Conservation (phyloP, 2,113 vertebrate species). For the Hydrolagus affinis region DNA sequence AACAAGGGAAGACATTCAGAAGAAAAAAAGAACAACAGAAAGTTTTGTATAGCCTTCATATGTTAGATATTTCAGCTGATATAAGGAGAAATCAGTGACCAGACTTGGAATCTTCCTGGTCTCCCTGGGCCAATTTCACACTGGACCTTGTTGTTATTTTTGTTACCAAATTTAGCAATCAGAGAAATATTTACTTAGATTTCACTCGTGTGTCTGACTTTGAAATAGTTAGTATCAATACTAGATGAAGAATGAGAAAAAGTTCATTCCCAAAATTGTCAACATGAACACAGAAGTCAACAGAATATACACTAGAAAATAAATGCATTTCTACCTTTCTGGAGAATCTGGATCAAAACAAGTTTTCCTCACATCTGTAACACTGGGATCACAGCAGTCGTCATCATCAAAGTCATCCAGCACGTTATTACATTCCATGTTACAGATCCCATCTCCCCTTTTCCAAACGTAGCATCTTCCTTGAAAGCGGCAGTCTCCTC, state of each 20-base stretch:
- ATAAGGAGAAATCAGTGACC: no score
- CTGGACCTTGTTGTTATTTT: no score
- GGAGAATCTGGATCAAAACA: constrained; percentile 91
- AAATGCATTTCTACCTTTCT: constrained; percentile 63
- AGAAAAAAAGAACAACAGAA: no score
- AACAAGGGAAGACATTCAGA: no score
- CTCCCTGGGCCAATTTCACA: no score
- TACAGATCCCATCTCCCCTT: constrained; percentile 75
- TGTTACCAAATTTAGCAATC: no score
- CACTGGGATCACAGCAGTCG: constrained; percentile 79
- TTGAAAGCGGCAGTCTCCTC: constrained; percentile 75
- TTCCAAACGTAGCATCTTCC: constrained; percentile 82
- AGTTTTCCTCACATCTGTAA: constrained; percentile 68
- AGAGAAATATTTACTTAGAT: no score
- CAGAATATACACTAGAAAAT: not conserved
- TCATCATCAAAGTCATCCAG: constrained; percentile 86
- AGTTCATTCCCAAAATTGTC: not conserved
- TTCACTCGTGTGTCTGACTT: not conserved
- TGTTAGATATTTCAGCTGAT: no score
- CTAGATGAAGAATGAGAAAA: not conserved
- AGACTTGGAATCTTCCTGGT: no score
- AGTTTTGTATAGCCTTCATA: no score
- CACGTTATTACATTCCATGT: constrained; percentile 85
- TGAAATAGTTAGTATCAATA: not conserved
- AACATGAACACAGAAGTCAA: not conserved